Conservation (phyloP, 2,888 invertebrate species). For the Conistra vaccinii region DNA sequence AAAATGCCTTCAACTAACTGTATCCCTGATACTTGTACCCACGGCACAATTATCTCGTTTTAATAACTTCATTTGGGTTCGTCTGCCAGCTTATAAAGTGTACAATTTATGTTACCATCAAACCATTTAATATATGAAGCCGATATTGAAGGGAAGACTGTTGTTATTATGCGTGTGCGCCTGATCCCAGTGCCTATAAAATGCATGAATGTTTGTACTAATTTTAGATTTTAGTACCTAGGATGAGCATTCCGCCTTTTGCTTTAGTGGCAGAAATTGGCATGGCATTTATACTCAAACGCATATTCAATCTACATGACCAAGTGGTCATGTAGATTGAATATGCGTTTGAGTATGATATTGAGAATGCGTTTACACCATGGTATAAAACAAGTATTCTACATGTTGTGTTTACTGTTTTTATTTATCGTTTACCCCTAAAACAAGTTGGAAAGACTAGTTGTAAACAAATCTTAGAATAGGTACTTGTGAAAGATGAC, state of each 20-base stretch:
- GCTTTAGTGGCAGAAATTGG: background rate
- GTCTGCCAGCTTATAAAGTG: conserved; percentile 36
- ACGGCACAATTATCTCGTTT: conserved; percentile 35
- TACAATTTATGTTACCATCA: conserved; percentile 43
- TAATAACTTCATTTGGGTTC: conserved; percentile 54
- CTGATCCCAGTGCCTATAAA: background rate
- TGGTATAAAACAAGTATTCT: background rate
- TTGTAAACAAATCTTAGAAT: background rate
- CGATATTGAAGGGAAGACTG: conserved; percentile 13
- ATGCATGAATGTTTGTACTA: background rate
- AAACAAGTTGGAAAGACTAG: background rate
- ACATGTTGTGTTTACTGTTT: background rate
- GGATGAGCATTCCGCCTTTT: background rate
- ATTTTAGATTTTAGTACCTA: background rate
- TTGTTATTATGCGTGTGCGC: conserved; percentile 9
- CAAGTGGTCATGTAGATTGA: background rate
- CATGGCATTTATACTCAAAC: background rate
- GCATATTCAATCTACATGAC: too few species aligned
- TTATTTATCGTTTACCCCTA: background rate
- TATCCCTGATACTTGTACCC: conserved; percentile 9
- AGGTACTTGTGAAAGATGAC: background rate
- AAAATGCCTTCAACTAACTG: conserved; percentile 18
- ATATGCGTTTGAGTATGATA: too few species aligned
- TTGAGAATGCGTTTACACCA: background rate
- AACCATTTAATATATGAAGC: conserved; percentile 27